These are phyloP conservation scores for Bombycilla garrulus DNA, from an alignment of 2,113 vertebrate species.

Conservation along the genomic window DNA sequence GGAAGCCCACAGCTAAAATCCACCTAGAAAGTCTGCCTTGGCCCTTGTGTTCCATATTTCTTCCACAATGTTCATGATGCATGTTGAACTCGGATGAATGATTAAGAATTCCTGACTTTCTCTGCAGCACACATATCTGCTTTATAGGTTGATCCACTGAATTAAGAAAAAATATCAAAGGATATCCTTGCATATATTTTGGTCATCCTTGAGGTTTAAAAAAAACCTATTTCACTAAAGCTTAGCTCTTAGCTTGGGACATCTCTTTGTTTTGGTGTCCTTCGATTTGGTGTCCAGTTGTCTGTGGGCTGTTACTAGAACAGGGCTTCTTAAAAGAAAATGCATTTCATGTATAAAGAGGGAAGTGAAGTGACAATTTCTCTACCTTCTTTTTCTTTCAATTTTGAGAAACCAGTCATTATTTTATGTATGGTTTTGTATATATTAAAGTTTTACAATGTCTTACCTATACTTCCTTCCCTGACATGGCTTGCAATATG, in stretches of 20 bases:
- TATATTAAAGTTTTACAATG: not conserved
- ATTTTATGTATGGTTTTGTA: not conserved
- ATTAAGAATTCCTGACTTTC: not conserved
- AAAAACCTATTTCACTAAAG: not conserved
- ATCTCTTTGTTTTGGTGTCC: not conserved
- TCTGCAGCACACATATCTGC: not conserved
- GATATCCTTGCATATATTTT: not conserved
- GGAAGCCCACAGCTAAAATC: not conserved
- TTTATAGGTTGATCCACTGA: not conserved
- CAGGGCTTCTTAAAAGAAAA: not conserved
- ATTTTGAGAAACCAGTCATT: not conserved
- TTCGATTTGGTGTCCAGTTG: not conserved
- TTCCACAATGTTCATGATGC: not conserved
- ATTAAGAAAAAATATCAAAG: not conserved
- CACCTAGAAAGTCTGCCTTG: not conserved
- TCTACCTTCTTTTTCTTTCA: not conserved
- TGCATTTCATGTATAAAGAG: not conserved
- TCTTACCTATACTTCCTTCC: not conserved
- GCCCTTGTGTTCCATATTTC: not conserved
- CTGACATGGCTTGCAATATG: not conserved
- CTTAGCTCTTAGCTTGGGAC: not conserved
- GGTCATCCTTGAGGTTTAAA: not conserved
- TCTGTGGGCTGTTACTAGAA: not conserved
- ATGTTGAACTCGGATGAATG: not conserved
- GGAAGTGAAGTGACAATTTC: not conserved